Evolutionary conservation across 2,888 invertebrate genomes (phyloP).

Genomic region (Drosophila melanosoma): DNA sequence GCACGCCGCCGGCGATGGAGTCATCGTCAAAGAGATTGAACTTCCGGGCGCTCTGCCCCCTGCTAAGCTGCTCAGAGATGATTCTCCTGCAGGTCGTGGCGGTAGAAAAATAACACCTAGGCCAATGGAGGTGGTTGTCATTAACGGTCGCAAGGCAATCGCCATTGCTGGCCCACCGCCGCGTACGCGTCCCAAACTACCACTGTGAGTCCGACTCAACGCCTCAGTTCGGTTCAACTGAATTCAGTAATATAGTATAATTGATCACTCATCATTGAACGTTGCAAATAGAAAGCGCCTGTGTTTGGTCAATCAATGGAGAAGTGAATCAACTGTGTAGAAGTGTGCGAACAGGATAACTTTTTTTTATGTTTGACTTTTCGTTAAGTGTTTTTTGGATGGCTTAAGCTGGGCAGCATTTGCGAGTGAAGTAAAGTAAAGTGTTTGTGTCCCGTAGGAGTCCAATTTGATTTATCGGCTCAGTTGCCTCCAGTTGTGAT

Average conservation of each 20-base stretch:
- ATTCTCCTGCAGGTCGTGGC: slow-evolving; percentile 8
- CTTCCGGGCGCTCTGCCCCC: slow-evolving; percentile 50
- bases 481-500: neutral
- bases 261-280: neutral
- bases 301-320: neutral
- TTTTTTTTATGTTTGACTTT: neutral
- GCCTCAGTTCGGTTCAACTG: slow-evolving; percentile 8
- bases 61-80: slow-evolving; percentile 39
- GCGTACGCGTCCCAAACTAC: slow-evolving; percentile 7
- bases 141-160: slow-evolving; percentile 89
- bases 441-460: neutral
- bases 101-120: slow-evolving; percentile 32
- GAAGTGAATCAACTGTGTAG: neutral
- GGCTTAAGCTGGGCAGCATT: neutral
- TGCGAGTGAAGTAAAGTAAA: neutral
- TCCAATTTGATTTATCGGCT: neutral
- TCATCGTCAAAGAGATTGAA: slow-evolving; percentile 42
- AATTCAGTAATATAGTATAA: neutral
- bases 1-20: slow-evolving; percentile 5
- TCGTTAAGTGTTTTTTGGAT: neutral
- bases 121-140: slow-evolving; percentile 88
- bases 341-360: neutral
- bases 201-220: slow-evolving; percentile 71
- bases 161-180: slow-evolving; percentile 52
- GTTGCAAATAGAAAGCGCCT: neutral